Conservation (phyloP, 2,797 vertebrate species). For the Crenichthys baileyi region DNA sequence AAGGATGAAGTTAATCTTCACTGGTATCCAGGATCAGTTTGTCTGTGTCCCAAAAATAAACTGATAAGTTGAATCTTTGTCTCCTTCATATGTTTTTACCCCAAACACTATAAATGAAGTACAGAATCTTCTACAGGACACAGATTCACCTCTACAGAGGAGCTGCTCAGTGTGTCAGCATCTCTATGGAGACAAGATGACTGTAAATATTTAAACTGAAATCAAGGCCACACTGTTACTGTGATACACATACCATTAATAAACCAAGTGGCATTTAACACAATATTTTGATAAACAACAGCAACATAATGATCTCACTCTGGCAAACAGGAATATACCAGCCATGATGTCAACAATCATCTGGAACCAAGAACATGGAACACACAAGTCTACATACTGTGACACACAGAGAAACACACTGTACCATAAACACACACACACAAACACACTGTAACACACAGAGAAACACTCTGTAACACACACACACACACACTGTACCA, state of each 20-base stretch:
- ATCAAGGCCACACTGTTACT: slow-evolving; percentile 6
- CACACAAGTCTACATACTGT: not conserved
- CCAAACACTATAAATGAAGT: not conserved
- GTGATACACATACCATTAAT: slow-evolving; percentile 9
- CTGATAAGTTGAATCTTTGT: not conserved
- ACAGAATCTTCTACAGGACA: not conserved
- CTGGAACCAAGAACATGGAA: not conserved
- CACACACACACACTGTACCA: too few relatives aligned
- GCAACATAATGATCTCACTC: not conserved
- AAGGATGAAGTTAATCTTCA: not conserved
- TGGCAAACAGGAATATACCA: not conserved
- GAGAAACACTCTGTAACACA: not conserved
- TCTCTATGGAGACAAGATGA: slow-evolving; percentile 7
- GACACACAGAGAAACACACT: not conserved
- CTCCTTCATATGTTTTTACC: not conserved
- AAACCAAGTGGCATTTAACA: not conserved
- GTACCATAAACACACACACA: too few relatives aligned
- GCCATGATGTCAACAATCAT: not conserved
- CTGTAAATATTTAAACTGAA: slow-evolving; percentile 22
- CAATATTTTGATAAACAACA: slow-evolving; percentile 1
- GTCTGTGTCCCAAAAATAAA: not conserved
- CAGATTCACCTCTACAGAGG: not conserved
- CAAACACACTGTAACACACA: not conserved
- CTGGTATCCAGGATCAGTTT: not conserved
- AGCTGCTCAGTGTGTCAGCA: not conserved